Conservation (phyloP, 2,888 invertebrate genomes). For the Diploptera punctata region DNA sequence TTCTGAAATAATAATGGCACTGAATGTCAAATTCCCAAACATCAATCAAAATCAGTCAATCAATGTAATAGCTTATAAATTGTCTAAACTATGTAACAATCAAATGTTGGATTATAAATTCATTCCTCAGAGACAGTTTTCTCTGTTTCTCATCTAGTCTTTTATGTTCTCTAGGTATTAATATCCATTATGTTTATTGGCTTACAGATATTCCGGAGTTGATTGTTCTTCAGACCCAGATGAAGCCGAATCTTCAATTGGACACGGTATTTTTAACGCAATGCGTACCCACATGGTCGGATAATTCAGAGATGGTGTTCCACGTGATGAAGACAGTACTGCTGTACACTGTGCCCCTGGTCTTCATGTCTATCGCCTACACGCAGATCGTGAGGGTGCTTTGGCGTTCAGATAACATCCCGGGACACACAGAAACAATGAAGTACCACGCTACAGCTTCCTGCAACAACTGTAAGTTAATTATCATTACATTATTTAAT, state of each 20-base stretch:
- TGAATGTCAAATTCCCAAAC: too few relatives aligned
- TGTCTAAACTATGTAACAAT: too few relatives aligned
- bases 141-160: too few relatives aligned
- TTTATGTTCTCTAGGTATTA: too few relatives aligned
- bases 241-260: constrained; percentile 57
- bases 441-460: constrained; percentile 31
- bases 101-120: too few relatives aligned
- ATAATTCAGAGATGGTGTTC: constrained; percentile 71
- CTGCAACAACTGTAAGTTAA: constrained; percentile 33
- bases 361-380: constrained; percentile 85
- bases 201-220: constrained; percentile 78
- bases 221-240: constrained; percentile 70
- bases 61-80: too few relatives aligned
- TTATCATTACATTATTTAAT: too few relatives aligned
- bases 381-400: constrained; percentile 83
- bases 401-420: constrained; percentile 80
- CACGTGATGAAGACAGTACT: constrained; percentile 72
- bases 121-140: too few relatives aligned
- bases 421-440: constrained; percentile 62
- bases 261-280: constrained; percentile 71
- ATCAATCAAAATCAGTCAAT: too few relatives aligned
- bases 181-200: background rate
- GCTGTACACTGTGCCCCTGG: constrained; percentile 79
- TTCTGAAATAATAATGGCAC: too few relatives aligned
- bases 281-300: constrained; percentile 75